phyloP scores from a whole-genome alignment of 2,888 invertebrate species.

The Andrena fulva region DNA sequence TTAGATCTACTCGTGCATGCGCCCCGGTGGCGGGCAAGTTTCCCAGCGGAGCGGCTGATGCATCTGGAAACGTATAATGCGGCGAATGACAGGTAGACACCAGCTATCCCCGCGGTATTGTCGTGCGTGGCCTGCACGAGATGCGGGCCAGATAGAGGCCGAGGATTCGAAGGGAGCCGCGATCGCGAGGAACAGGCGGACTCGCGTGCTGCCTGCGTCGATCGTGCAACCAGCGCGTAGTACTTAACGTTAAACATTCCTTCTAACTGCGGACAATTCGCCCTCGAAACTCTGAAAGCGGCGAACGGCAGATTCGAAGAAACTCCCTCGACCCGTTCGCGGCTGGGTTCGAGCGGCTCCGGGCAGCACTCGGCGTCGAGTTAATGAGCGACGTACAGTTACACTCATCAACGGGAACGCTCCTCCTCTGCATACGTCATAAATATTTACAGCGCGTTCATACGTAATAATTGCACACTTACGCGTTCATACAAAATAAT shows the following conservation, averaged over 20 bases:
- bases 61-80: constrained; percentile 60
- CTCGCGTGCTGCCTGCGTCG: background rate
- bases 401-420: constrained; percentile 42
- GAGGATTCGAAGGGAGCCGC: constrained; percentile 27
- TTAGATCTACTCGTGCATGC: constrained; percentile 60
- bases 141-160: constrained; percentile 28
- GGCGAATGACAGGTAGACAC: constrained; percentile 53
- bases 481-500: constrained; percentile 66
- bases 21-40: constrained; percentile 17
- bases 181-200: constrained; percentile 4
- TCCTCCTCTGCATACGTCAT: constrained; percentile 43
- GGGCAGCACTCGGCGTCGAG: background rate
- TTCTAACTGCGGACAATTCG: background rate
- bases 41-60: constrained; percentile 44
- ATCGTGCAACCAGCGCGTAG: background rate
- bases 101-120: constrained; percentile 33
- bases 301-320: background rate
- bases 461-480: constrained; percentile 66
- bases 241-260: background rate
- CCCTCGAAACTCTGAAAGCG: too few relatives aligned
- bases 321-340: constrained; percentile 24
- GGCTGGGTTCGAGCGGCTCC: background rate
- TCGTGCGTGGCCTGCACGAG: constrained; percentile 46
- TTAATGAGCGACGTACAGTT: constrained; percentile 51
- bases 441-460: constrained; percentile 65